phyloP scores from a whole-genome alignment of 1,140 invertebrate species.

The Hesperophylax magnus region DNA sequence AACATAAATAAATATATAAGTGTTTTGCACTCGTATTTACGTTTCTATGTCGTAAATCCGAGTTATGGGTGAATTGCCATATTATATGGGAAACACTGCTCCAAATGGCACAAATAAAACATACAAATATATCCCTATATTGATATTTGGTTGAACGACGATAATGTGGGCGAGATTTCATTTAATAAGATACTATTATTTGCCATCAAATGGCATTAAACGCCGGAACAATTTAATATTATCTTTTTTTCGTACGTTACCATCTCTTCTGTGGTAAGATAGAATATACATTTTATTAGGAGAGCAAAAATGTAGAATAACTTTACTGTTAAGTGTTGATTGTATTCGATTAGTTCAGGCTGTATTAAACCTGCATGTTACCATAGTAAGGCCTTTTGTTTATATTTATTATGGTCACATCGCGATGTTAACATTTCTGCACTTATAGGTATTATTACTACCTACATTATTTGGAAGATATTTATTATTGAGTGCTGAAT shows the following conservation, averaged over 20 bases:
- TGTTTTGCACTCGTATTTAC: conserved; percentile 58
- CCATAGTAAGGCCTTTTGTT: background rate
- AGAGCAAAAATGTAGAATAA: background rate
- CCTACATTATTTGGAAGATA: too few species aligned
- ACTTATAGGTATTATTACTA: background rate
- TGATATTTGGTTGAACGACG: conserved; percentile 28
- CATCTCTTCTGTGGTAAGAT: too few species aligned
- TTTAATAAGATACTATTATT: conserved; percentile 23
- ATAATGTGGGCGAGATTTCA: conserved; percentile 21
- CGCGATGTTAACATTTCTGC: conserved; percentile 19
- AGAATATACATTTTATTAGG: too few species aligned
- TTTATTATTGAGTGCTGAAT: background rate
- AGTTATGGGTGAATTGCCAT: conserved; percentile 52
- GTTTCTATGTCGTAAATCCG: conserved; percentile 57
- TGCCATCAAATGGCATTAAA: background rate
- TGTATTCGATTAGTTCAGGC: conserved; percentile 17
- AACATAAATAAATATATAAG: conserved; percentile 58
- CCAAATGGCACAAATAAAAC: conserved; percentile 38
- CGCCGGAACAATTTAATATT: background rate
- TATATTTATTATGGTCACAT: conserved; percentile 33
- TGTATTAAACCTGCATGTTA: conserved; percentile 20
- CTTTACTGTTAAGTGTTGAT: background rate
- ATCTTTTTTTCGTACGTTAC: too few species aligned
- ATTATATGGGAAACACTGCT: conserved; percentile 35
- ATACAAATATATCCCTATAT: conserved; percentile 3